Percentiles rank a stretch among this genome's conserved stretches.
Conservation (phyloP, 2,888 invertebrate genomes). For the Ypsolopha sequella region DNA sequence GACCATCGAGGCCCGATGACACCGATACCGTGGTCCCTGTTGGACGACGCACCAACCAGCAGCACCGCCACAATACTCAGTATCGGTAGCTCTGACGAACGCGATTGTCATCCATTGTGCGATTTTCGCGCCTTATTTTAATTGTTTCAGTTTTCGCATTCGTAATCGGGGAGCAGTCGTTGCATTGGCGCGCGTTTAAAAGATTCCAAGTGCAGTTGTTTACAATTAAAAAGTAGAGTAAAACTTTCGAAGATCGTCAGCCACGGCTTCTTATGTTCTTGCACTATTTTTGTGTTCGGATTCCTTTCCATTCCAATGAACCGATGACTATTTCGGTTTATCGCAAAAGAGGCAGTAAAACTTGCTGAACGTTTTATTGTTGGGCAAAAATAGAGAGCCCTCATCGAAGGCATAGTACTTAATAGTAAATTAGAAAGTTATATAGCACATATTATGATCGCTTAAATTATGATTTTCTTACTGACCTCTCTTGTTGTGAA, state of each 20-base stretch:
- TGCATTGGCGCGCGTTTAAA: conserved; percentile 22
- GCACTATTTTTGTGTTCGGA: conserved; percentile 17
- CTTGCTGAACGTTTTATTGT: conserved; percentile 17
- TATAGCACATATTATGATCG: no score
- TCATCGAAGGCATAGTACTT: no score
- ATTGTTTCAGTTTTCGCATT: conserved; percentile 56
- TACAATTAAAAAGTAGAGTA: background rate
- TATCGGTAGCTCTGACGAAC: conserved; percentile 47
- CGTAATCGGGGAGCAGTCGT: conserved; percentile 48
- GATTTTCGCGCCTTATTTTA: conserved; percentile 25
- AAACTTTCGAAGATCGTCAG: background rate
- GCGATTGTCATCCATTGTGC: conserved; percentile 43
- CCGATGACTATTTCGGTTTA: conserved; percentile 29
- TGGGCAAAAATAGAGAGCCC: conserved; percentile 2
- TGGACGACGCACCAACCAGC: conserved; percentile 14
- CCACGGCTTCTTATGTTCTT: background rate
- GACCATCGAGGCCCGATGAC: conserved; percentile 35
- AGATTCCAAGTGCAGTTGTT: conserved; percentile 5
- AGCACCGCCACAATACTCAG: conserved; percentile 33
- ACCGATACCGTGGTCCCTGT: conserved; percentile 51
- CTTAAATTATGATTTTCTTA: no score
- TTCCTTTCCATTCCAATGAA: conserved; percentile 22
- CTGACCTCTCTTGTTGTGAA: background rate
- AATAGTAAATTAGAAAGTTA: no score
- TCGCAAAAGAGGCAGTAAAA: conserved; percentile 16